Percentiles rank a stretch among this genome's conserved stretches.
These are phyloP conservation scores for Calcarius lapponicus DNA, from an alignment of 2,797 vertebrate genomes.

Conservation along the genomic window DNA sequence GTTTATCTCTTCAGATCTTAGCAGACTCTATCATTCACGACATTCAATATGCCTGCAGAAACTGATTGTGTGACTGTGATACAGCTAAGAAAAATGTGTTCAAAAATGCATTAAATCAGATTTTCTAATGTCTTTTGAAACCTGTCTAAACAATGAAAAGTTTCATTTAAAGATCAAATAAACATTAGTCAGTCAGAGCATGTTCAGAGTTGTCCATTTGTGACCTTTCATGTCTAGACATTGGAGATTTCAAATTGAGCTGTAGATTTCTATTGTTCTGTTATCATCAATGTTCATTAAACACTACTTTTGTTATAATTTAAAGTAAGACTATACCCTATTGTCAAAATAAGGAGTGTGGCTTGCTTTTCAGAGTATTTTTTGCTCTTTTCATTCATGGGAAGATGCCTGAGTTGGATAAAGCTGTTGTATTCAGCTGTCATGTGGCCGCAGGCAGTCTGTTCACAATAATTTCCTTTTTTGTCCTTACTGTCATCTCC, in stretches of 20 bases:
- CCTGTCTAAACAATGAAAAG: conserved; percentile 38
- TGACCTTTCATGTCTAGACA: conserved; percentile 3
- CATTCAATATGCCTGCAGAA: conserved; percentile 28
- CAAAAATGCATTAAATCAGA: conserved; percentile 43
- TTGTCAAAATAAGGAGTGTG: not conserved
- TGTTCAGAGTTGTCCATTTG: not conserved
- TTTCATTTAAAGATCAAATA: conserved; percentile 42
- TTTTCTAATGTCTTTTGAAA: conserved; percentile 6
- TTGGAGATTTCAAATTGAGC: not conserved
- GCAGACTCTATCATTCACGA: conserved; percentile 25
- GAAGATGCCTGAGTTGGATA: not conserved
- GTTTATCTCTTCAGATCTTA: conserved; percentile 19
- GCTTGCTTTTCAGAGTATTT: not conserved
- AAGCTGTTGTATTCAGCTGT: not conserved
- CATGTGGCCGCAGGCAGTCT: not conserved
- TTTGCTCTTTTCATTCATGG: not conserved
- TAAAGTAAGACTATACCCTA: not conserved
- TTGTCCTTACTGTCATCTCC: not conserved
- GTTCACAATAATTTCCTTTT: not conserved
- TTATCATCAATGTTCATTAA: not conserved
- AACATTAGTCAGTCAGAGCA: not conserved
- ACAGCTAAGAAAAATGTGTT: conserved; percentile 21
- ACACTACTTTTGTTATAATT: not conserved
- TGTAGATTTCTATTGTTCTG: not conserved
- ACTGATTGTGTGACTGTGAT: conserved; percentile 13